Evolutionary conservation across 64 coral and sea anemone genomes (phyloP), one percentile per base, ranked within the genome.

Genomic region (Montipora cactus): DNA sequence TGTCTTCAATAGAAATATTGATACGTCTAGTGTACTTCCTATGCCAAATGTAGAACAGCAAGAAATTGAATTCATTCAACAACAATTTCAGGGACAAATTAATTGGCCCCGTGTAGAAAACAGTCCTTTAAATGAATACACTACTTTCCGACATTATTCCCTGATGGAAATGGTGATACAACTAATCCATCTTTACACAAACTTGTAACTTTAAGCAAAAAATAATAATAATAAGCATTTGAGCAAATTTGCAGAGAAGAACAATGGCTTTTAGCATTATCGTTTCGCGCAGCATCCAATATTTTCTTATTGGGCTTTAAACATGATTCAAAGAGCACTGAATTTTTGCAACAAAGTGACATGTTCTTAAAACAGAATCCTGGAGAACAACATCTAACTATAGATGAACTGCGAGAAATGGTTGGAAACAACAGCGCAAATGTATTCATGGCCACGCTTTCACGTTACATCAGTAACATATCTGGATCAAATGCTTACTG

Each of bases 21-120:
- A 95, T 77, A 84, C 79, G 66, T 83, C 67, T 64, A 94, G 87
- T 75, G 89, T 94, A 57, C 93, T 90, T 90, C 93, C 92, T 68
- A 79, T 82, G 58, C 88, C 73, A 45, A 57, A 87, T 76, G 81
- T 28, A 44, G 61, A 89, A 47, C 62, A 94, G 49, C 67, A 89
- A 75, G 86, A 94, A 84, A 55, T 73, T 47, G 20, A 89, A 62
- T 72, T 68, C 57, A 94, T 94, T 75, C 78, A 76, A 57, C 48
- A 89, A 49, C 62, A 94, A 81, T 5, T 93, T 87, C 44, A 71
- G 68, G 68, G 68, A 71, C 64, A 59, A 59, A 80, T 89, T 45
- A 69, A 88, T 80, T 89, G 92, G 87, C 92, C 92, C 81, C 47
- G 37, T 48, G 59, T 73, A 84, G 67, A 81, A 66, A 83, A 51